These are phyloP conservation scores for Champsocephalus gunnari DNA, from an alignment of 2,797 vertebrate genomes.

Conservation along the genomic window DNA sequence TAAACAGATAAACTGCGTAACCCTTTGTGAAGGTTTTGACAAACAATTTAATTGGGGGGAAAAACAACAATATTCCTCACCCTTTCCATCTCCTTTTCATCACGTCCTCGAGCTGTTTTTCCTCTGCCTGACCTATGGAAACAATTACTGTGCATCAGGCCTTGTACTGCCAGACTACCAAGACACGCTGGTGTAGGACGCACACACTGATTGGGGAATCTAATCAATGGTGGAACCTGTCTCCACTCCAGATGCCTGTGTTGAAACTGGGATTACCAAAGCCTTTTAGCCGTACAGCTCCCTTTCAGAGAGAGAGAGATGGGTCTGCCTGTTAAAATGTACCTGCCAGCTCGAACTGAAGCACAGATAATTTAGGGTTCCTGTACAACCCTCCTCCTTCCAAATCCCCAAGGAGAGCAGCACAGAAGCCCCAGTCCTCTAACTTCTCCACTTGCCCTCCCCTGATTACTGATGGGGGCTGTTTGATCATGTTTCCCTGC, in stretches of 20 bases:
- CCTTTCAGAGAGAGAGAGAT: conserved; percentile 59
- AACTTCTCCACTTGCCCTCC: conserved; percentile 58
- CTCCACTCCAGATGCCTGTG: conserved; percentile 74
- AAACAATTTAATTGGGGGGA: conserved; percentile 83
- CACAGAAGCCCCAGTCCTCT: conserved; percentile 56
- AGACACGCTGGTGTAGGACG: conserved; percentile 69
- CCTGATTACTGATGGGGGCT: conserved; percentile 71
- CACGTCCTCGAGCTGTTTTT: conserved; percentile 76
- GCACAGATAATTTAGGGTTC: conserved; percentile 76
- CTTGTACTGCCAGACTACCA: conserved; percentile 73
- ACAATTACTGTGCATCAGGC: conserved; percentile 78
- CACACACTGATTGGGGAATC: conserved; percentile 75
- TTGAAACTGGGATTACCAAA: conserved; percentile 75
- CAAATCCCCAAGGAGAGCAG: conserved; percentile 71
- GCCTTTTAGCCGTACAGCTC: conserved; percentile 67
- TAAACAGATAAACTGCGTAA: conserved; percentile 84
- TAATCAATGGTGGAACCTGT: conserved; percentile 77
- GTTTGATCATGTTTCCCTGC: conserved; percentile 81
- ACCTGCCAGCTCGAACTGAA: conserved; percentile 68
- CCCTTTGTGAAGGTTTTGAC: conserved; percentile 84
- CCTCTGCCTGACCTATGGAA: conserved; percentile 78
- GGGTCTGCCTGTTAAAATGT: conserved; percentile 75
- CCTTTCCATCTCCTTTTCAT: conserved; percentile 79
- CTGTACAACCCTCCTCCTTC: conserved; percentile 55
- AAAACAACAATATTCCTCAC: conserved; percentile 77